A percentile compares a stretch with the other conserved stretches of the same genome.
Conservation (phyloP, 1,140 invertebrate genomes). For the Parapsyche elsis region DNA sequence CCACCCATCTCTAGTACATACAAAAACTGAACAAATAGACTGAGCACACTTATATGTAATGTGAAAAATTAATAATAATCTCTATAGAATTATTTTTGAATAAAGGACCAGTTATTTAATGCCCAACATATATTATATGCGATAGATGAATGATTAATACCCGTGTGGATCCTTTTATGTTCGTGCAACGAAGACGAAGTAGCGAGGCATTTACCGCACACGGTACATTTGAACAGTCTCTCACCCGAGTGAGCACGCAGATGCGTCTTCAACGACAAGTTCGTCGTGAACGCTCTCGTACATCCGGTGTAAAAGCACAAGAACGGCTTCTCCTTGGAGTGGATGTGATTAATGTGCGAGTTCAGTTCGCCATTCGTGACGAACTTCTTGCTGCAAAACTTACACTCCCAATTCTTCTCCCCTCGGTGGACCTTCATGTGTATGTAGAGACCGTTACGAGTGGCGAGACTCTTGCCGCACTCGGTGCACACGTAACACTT, state of each 20-base stretch:
- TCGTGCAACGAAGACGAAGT: constrained; percentile 52
- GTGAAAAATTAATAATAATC: too few species aligned
- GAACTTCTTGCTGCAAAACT: constrained; percentile 50
- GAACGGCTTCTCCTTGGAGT: constrained; percentile 71
- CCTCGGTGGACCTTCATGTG: constrained; percentile 55
- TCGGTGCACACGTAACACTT: constrained; percentile 73
- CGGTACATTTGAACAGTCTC: constrained; percentile 70
- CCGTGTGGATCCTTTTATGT: constrained; percentile 52
- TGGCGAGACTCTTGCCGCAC: constrained; percentile 66
- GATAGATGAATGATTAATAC: constrained; percentile 34
- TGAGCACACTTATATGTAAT: too few species aligned
- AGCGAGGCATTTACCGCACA: constrained; percentile 65
- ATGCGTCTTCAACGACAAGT: constrained; percentile 52
- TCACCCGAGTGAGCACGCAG: constrained; percentile 68
- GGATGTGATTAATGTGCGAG: constrained; percentile 57
- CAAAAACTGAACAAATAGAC: too few species aligned
- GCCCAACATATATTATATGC: too few species aligned
- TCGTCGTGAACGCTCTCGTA: constrained; percentile 49
- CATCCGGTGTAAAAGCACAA: constrained; percentile 60
- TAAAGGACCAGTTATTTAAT: too few species aligned
- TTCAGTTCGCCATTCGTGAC: constrained; percentile 64
- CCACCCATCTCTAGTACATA: too few species aligned
- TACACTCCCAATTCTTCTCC: constrained; percentile 53
- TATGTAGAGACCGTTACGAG: constrained; percentile 53
- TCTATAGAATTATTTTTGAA: too few species aligned